phyloP scores from a whole-genome alignment of 2,888 invertebrate genomes.

The Standfussiana lucernea region DNA sequence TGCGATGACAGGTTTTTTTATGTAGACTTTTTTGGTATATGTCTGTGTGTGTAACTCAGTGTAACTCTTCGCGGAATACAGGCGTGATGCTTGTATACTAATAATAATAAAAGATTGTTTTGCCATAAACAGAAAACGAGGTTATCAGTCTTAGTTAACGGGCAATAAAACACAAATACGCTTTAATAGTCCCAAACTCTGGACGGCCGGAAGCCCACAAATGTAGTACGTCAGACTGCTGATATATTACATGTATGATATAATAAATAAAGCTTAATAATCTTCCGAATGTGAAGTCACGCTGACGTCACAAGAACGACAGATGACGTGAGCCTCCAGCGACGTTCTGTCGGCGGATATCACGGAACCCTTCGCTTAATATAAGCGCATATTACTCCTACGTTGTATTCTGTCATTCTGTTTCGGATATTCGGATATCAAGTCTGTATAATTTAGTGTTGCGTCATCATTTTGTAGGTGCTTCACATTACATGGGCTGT shows the following conservation, averaged over 20 bases:
- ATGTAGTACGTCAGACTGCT: constrained; percentile 26
- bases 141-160: not conserved
- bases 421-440: constrained; percentile 51
- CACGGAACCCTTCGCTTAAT: constrained; percentile 56
- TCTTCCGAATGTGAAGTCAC: constrained; percentile 64
- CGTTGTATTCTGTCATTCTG: constrained; percentile 54
- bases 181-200: constrained; percentile 29
- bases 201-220: constrained; percentile 8
- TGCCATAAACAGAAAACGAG: not conserved
- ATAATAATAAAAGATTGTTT: not conserved
- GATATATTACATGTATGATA: constrained; percentile 51
- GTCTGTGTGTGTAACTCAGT: no score
- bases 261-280: constrained; percentile 68
- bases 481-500: not conserved
- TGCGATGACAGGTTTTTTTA: no score
- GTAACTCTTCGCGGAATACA: not conserved
- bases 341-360: constrained; percentile 70
- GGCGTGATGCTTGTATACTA: not conserved
- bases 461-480: constrained; percentile 38
- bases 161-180: constrained; percentile 9
- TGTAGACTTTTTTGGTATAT: no score
- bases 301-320: constrained; percentile 69
- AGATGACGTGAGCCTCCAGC: constrained; percentile 68
- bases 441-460: constrained; percentile 48
- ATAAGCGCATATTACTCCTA: constrained; percentile 57